These are phyloP conservation scores for Hypotaenidia philippensis DNA, from an alignment of 2,797 vertebrate species.

Conservation along the genomic window DNA sequence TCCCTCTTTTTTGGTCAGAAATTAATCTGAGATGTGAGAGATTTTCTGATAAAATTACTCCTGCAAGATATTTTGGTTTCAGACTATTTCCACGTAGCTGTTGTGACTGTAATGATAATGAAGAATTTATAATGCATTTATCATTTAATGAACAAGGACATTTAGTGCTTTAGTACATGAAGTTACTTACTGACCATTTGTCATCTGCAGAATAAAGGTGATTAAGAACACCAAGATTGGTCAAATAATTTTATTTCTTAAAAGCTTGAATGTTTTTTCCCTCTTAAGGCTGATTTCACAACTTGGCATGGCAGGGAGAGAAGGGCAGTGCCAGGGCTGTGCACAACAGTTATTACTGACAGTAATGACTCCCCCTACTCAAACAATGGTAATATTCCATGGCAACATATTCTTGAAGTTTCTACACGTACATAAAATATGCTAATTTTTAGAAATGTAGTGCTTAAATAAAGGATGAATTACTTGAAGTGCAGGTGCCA, in stretches of 20 bases:
- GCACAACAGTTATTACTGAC: background rate
- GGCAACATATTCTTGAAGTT: background rate
- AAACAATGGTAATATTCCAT: background rate
- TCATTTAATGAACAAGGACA: constrained; percentile 30
- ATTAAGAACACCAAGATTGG: constrained; percentile 72
- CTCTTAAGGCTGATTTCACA: background rate
- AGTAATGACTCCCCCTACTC: background rate
- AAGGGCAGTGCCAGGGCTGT: background rate
- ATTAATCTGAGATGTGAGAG: background rate
- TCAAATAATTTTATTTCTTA: constrained; percentile 70
- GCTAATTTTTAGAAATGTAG: background rate
- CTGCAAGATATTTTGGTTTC: background rate
- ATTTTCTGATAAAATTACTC: background rate
- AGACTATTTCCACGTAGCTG: background rate
- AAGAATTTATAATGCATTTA: background rate
- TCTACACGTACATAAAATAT: background rate
- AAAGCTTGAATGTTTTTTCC: background rate
- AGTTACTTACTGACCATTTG: constrained; percentile 75
- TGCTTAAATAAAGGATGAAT: background rate
- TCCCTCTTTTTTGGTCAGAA: background rate
- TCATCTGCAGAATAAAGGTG: constrained; percentile 77
- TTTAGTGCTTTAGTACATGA: constrained; percentile 55
- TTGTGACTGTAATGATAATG: background rate
- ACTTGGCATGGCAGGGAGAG: background rate
- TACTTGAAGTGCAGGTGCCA: background rate